Evolutionary conservation across 2,797 vertebrate genomes (phyloP).

Genomic region (Pteronotus mesoamericanus): DNA sequence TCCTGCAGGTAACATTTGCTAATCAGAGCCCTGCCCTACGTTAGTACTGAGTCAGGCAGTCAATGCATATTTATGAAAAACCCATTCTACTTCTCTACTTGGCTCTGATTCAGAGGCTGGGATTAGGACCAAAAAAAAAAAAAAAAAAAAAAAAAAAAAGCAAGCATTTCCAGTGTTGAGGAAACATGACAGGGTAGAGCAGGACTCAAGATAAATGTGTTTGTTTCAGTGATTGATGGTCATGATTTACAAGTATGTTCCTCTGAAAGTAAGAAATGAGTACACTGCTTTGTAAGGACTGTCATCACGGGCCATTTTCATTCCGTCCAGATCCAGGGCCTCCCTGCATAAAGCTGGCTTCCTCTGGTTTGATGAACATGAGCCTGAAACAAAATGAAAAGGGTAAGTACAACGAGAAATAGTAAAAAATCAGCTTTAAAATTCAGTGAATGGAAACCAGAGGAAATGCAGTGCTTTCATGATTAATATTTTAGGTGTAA

Average conservation of each 20-base stretch:
- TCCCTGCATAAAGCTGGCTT: neutral
- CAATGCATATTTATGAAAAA: slow-evolving; percentile 50
- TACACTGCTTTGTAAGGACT: neutral
- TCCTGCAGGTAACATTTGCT: slow-evolving; percentile 33
- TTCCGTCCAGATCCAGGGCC: neutral
- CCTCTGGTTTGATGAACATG: neutral
- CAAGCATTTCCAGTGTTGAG: neutral
- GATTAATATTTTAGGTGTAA: neutral
- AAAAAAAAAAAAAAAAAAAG: slow-evolving; percentile 49
- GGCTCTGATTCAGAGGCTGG: neutral
- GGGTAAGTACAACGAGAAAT: neutral
- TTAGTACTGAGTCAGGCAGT: neutral
- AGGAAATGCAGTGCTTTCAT: neutral
- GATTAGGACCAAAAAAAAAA: slow-evolving; percentile 11
- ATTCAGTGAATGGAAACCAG: neutral
- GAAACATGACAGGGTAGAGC: neutral
- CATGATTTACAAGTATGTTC: neutral
- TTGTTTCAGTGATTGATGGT: neutral
- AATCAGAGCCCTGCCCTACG: neutral
- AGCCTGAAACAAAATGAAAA: slow-evolving; percentile 7
- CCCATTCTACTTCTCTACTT: neutral
- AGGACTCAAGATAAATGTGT: neutral
- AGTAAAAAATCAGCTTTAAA: neutral
- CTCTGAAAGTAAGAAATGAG: neutral
- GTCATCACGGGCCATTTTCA: neutral